Evolutionary conservation across 2,113 vertebrate species (phyloP).

Genomic region (Candoia aspera): DNA sequence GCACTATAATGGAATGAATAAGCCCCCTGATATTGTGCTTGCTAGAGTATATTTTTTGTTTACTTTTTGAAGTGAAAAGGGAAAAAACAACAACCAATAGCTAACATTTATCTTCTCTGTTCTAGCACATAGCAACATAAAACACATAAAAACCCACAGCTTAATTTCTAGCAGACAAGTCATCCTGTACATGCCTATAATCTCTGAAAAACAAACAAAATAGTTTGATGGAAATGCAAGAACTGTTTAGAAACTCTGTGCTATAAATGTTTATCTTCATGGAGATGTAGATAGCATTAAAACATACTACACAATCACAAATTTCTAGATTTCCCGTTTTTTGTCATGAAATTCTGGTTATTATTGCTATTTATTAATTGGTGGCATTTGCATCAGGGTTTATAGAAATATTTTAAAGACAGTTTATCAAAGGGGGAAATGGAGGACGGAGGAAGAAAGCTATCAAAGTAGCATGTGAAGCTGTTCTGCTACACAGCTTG

Average conservation of each 20-base stretch:
- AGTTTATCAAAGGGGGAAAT: not conserved
- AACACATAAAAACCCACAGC: not conserved
- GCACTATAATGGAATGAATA: slow-evolving; percentile 3
- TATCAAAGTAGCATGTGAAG: not conserved
- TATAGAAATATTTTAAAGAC: not conserved
- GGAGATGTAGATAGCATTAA: not conserved
- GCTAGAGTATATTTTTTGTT: not conserved
- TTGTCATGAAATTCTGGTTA: not conserved
- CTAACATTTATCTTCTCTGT: not conserved
- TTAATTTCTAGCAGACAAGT: not conserved
- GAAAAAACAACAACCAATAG: not conserved
- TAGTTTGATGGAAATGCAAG: not conserved
- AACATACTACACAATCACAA: not conserved
- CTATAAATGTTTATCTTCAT: not conserved
- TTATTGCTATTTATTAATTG: not conserved
- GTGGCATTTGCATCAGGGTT: not conserved
- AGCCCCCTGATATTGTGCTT: not conserved
- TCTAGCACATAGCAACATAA: not conserved
- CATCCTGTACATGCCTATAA: not conserved
- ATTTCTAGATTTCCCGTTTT: not conserved
- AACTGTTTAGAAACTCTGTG: not conserved
- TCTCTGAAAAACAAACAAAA: not conserved
- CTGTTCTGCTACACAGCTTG: not conserved
- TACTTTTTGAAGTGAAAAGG: not conserved
- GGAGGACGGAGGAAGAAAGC: not conserved